Evolutionary conservation across 2,888 invertebrate genomes (phyloP).

Genomic region (Sphecodes monilicornis): DNA sequence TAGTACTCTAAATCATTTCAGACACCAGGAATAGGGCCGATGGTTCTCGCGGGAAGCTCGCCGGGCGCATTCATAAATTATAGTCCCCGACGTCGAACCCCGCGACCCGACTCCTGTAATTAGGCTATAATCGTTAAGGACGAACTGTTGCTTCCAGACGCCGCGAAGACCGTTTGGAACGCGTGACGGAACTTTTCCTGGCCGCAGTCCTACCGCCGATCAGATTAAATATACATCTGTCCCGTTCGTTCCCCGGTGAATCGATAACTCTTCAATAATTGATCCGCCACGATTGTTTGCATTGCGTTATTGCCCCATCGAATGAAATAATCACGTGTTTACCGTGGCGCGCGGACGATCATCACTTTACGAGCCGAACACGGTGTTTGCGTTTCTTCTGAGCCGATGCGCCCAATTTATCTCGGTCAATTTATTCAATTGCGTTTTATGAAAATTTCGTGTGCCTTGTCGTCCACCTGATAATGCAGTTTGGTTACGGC

Average conservation of each 20-base stretch:
- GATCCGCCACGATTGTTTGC: constrained; percentile 7
- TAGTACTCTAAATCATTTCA: neutral
- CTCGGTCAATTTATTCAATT: neutral
- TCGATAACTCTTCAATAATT: constrained; percentile 24
- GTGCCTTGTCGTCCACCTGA: neutral
- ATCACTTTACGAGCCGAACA: neutral
- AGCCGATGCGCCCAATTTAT: neutral
- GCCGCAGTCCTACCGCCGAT: neutral
- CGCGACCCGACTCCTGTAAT: constrained; percentile 26
- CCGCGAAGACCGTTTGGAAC: neutral
- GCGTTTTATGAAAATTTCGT: constrained; percentile 9
- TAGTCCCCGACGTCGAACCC: constrained; percentile 24
- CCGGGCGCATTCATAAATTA: constrained; percentile 33
- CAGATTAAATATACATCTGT: neutral
- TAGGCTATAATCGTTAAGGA: constrained; percentile 34
- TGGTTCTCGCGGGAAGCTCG: neutral
- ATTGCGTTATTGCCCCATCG: neutral
- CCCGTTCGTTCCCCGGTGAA: neutral
- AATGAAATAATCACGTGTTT: constrained; percentile 13
- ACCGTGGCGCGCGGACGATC: neutral
- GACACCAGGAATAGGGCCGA: neutral
- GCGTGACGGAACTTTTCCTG: neutral
- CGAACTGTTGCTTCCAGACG: constrained; percentile 45
- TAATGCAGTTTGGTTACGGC: neutral
- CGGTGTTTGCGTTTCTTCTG: neutral